A percentile compares a stretch with the other conserved stretches of the same genome.
Evolutionary conservation across 2,888 invertebrate genomes (phyloP).

Genomic region (Stenurella melanura): DNA sequence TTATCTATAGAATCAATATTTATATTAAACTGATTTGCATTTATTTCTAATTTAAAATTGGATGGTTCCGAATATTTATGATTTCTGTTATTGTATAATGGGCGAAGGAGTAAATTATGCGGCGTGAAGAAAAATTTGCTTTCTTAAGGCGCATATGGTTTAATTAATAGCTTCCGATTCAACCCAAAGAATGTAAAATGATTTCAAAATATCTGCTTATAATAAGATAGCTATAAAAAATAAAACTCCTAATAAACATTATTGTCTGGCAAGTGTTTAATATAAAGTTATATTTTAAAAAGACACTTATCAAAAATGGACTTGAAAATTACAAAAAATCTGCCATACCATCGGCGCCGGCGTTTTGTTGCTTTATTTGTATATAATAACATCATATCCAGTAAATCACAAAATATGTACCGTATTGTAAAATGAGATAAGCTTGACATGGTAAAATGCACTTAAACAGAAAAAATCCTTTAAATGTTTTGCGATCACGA

Average conservation of each 20-base stretch:
- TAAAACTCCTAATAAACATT: not conserved
- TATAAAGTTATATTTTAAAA: too few relatives aligned
- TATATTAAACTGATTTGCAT: slow-evolving; percentile 35
- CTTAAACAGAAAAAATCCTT: too few relatives aligned
- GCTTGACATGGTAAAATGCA: too few relatives aligned
- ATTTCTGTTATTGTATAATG: slow-evolving; percentile 12
- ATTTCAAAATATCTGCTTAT: not conserved
- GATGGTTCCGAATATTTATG: slow-evolving; percentile 29
- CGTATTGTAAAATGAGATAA: too few relatives aligned
- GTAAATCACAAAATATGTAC: too few relatives aligned
- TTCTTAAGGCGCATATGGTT: not conserved
- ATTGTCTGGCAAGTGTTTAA: too few relatives aligned
- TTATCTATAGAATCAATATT: slow-evolving; percentile 39
- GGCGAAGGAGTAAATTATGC: slow-evolving; percentile 19
- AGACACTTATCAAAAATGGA: too few relatives aligned
- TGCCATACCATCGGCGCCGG: too few relatives aligned
- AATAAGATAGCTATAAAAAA: not conserved
- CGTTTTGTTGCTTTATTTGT: too few relatives aligned
- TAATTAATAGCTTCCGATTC: not conserved
- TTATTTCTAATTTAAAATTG: slow-evolving; percentile 30
- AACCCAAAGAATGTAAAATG: not conserved
- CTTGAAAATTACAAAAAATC: too few relatives aligned
- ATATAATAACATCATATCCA: too few relatives aligned
- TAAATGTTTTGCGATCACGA: too few relatives aligned
- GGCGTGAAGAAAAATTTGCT: not conserved